A percentile compares a stretch with the other conserved stretches of the same genome.
Conservation (phyloP, 2,113 vertebrate genomes). For the Desmodus rotundus region DNA sequence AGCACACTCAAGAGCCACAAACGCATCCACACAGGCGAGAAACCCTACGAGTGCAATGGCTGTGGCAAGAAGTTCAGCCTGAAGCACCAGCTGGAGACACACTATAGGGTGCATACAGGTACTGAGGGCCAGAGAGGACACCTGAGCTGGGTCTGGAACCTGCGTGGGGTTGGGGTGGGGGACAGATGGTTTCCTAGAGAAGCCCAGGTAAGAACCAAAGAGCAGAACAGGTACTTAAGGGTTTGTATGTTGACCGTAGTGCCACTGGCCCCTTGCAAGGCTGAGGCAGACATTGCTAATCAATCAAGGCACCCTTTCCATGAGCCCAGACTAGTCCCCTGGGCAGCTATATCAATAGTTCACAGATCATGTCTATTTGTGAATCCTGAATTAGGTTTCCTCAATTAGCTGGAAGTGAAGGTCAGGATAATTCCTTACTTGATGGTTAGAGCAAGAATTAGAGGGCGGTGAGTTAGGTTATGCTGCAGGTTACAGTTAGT, state of each 20-base stretch:
- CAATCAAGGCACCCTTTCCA: not conserved
- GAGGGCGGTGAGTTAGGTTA: not conserved
- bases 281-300: not conserved
- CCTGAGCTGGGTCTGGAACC: not conserved
- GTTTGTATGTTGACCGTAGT: not conserved
- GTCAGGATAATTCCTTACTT: not conserved
- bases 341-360: not conserved
- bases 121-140: not conserved
- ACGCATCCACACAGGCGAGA: constrained; percentile 95
- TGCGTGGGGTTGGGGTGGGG: not conserved
- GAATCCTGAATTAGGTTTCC: not conserved
- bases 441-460: not conserved
- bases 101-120: constrained; percentile 99
- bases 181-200: not conserved
- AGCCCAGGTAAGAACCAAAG: not conserved
- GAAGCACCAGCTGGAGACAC: constrained; percentile 99
- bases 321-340: not conserved
- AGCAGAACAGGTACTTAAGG: not conserved
- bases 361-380: not conserved
- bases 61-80: constrained; percentile 99
- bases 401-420: not conserved
- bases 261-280: rapidly evolving
- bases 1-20: constrained; percentile 99
- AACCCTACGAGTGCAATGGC: constrained; percentile 96
- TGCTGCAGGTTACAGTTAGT: not conserved